Evolutionary conservation across 92 coral and sea anemone species (phyloP).

Genomic region (Siderastrea radians): DNA sequence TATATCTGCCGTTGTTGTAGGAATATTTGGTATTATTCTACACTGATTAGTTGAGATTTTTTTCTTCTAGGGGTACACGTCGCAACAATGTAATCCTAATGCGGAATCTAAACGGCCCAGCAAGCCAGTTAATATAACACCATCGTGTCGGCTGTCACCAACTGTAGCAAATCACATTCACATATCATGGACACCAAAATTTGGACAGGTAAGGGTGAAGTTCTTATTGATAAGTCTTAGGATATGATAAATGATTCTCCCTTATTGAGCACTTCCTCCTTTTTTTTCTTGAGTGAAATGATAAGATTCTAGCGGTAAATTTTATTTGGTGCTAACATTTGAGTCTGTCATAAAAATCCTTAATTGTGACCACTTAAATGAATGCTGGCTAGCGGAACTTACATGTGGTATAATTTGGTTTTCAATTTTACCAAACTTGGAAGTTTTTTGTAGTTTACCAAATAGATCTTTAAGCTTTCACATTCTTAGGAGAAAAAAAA

Average conservation of each 20-base stretch:
- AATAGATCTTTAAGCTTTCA: too few species aligned
- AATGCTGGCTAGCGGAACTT: too few species aligned
- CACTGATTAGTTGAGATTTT: neutral
- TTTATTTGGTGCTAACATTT: too few species aligned
- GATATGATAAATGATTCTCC: neutral
- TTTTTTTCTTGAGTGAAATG: too few species aligned
- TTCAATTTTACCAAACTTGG: too few species aligned
- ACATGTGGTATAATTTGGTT: too few species aligned
- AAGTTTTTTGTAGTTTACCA: too few species aligned
- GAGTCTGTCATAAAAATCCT: too few species aligned
- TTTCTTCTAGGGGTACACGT: conserved; percentile 75
- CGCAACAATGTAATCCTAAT: conserved; percentile 65
- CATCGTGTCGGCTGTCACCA: conserved; percentile 87
- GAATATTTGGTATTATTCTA: neutral
- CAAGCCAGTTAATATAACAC: conserved; percentile 91
- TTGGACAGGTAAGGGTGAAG: conserved; percentile 78
- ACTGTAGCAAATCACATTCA: conserved; percentile 96
- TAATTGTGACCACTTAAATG: too few species aligned
- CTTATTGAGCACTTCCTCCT: too few species aligned
- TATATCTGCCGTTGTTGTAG: neutral
- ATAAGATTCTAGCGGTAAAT: too few species aligned
- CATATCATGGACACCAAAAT: conserved; percentile 91
- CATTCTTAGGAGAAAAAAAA: too few species aligned
- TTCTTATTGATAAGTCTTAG: neutral
- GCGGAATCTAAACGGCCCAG: conserved; percentile 87